Percentiles rank a stretch among this genome's conserved stretches.
These are phyloP conservation scores for Callithrix jacchus DNA, from an alignment of 2,113 vertebrate species.

Conservation along the genomic window DNA sequence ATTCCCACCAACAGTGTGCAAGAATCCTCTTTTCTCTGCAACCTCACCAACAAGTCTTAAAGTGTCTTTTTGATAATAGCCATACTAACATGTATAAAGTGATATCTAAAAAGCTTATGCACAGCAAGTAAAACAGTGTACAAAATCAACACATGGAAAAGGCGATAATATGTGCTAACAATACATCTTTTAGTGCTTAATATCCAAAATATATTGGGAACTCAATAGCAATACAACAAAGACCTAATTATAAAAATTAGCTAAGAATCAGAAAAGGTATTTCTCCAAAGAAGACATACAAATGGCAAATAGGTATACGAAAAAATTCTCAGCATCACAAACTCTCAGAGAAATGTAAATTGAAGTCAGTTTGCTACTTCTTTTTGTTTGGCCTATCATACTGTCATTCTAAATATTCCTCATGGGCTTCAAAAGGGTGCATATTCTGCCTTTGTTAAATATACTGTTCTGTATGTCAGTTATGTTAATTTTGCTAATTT, in stretches of 20 bases:
- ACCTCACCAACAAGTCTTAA: neutral
- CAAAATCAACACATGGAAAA: neutral
- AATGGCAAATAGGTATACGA: too few relatives aligned
- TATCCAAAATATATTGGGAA: neutral
- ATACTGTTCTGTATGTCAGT: neutral
- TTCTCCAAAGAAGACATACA: neutral
- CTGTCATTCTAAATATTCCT: neutral
- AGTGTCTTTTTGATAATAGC: neutral
- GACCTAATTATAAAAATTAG: neutral
- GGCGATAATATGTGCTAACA: neutral
- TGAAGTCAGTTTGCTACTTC: neutral
- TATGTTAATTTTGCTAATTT: neutral
- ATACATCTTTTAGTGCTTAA: neutral
- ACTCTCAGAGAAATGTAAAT: neutral
- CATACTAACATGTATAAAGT: neutral
- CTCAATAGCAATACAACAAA: neutral
- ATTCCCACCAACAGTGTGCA: neutral
- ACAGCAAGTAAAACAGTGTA: neutral
- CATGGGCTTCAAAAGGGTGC: neutral
- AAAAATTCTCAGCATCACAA: neutral
- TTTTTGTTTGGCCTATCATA: neutral
- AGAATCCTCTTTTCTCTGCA: neutral
- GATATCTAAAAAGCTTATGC: neutral
- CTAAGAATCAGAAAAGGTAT: neutral
- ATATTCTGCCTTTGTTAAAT: neutral